Conservation (phyloP, 2,888 invertebrate genomes). For the Oasisia sp. region DNA sequence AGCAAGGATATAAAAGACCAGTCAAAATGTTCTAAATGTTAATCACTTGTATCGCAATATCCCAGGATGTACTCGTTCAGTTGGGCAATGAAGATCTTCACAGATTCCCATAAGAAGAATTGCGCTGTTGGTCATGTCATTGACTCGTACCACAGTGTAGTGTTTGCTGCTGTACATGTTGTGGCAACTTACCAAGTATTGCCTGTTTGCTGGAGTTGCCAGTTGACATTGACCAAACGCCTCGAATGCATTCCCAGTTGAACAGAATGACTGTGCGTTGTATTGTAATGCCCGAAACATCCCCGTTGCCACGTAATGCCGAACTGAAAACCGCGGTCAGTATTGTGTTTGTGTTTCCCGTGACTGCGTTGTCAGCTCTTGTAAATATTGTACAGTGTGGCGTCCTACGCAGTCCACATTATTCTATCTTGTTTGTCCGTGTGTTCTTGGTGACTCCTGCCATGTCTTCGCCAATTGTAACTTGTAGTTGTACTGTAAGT, state of each 20-base stretch:
- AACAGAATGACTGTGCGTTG: neutral
- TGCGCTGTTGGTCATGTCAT: neutral
- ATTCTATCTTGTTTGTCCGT: neutral
- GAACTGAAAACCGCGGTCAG: neutral
- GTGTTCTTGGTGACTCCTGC: neutral
- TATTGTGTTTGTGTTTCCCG: neutral
- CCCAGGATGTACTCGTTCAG: neutral
- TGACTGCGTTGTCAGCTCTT: neutral
- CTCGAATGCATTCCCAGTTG: neutral
- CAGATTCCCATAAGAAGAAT: neutral
- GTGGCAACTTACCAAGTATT: neutral
- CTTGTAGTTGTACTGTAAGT: neutral
- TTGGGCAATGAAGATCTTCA: neutral
- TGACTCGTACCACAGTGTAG: neutral
- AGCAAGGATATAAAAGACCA: neutral
- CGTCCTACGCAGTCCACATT: neutral
- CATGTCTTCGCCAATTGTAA: neutral
- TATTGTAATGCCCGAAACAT: neutral
- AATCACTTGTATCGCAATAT: neutral
- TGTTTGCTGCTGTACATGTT: neutral
- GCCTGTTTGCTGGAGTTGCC: neutral
- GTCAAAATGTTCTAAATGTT: neutral
- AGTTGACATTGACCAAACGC: neutral
- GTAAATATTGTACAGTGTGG: slow-evolving; percentile 12
- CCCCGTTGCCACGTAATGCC: neutral